A percentile compares a stretch with the other conserved stretches of the same genome.
Evolutionary conservation across 2,888 invertebrate species (phyloP).

Genomic region (Acleris cristana): DNA sequence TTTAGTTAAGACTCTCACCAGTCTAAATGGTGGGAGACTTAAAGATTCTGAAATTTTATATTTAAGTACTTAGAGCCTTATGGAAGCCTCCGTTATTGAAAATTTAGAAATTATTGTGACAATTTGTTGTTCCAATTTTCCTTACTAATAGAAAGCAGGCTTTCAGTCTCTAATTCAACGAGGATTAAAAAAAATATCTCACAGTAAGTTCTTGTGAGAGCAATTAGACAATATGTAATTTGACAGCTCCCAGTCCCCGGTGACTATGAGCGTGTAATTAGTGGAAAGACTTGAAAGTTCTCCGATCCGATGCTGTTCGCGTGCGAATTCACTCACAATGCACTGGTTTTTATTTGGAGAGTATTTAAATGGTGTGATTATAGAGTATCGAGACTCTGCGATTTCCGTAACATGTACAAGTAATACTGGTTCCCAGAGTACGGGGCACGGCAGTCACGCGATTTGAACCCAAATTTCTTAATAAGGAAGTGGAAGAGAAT

Average conservation of each 20-base stretch:
- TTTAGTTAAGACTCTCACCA: too few relatives aligned
- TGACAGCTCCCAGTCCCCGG: conserved; percentile 21
- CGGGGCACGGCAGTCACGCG: conserved; percentile 4
- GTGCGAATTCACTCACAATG: conserved; percentile 37
- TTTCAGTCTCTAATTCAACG: conserved; percentile 12
- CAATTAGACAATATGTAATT: conserved; percentile 31
- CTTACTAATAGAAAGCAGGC: conserved; percentile 14
- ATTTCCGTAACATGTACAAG: conserved; percentile 19
- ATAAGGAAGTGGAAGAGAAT: conserved; percentile 4
- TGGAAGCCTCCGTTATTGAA: too few relatives aligned
- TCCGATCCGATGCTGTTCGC: conserved; percentile 35
- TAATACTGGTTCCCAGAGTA: conserved; percentile 8
- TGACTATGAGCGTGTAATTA: conserved; percentile 20
- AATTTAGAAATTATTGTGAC: too few relatives aligned
- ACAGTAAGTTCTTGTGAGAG: conserved; percentile 23
- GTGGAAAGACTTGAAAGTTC: conserved; percentile 26
- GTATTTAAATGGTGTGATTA: conserved; percentile 27
- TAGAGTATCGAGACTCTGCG: conserved; percentile 9
- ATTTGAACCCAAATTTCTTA: conserved; percentile 8
- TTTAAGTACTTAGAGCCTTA: too few relatives aligned
- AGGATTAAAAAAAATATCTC: conserved; percentile 8
- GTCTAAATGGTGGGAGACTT: too few relatives aligned
- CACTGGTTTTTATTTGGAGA: conserved; percentile 28
- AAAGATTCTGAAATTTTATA: too few relatives aligned
- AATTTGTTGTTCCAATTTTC: too few relatives aligned